Conservation (phyloP, 2,113 vertebrate genomes). For the Odocoileus hemionus region DNA sequence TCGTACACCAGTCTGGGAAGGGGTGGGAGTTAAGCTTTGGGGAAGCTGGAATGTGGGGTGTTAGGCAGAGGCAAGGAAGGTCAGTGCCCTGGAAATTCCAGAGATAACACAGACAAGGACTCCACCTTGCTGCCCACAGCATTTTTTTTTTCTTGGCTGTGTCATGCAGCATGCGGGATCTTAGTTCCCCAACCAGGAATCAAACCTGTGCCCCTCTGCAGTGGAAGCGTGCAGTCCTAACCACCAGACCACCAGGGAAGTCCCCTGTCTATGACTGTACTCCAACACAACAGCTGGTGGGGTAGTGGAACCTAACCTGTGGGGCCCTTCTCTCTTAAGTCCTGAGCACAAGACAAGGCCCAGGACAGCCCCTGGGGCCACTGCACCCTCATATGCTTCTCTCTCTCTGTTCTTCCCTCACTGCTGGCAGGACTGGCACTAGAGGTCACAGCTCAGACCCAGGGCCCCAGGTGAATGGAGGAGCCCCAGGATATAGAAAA, state of each 20-base stretch:
- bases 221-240: neutral
- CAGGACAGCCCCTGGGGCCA: neutral
- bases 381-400: neutral
- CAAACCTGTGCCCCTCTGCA: neutral
- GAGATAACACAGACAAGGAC: constrained; percentile 25
- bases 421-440: neutral
- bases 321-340: neutral
- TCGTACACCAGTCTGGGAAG: constrained; percentile 22
- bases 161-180: neutral
- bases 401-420: neutral
- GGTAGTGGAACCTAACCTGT: neutral
- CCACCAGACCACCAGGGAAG: neutral
- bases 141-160: neutral
- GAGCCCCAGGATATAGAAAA: neutral
- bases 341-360: neutral
- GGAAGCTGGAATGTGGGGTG: constrained; percentile 65
- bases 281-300: neutral
- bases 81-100: constrained; percentile 57
- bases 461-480: neutral
- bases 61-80: constrained; percentile 69
- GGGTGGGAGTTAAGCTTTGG: constrained; percentile 54
- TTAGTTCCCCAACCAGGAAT: neutral
- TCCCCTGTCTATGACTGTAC: neutral
- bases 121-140: neutral
- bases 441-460: neutral